Base-by-base conservation (phyloP, 2,888 invertebrate species). In the Pedicia rivosa region DNA sequence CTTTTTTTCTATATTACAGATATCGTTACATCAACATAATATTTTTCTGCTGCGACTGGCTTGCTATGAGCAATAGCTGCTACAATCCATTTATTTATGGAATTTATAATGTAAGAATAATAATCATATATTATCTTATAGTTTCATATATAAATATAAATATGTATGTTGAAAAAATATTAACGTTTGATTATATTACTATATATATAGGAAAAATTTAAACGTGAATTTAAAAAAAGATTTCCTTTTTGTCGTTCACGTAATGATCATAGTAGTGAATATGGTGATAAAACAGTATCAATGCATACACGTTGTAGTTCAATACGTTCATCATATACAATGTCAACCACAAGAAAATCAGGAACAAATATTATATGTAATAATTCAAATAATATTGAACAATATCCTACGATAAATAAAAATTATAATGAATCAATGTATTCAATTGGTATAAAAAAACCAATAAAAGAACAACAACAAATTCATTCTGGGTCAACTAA, bases 81-180 rank as follows among this genome's bases (percentile, higher is more conserved):
- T 82, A 81, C 56, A 88, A 88, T 57, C 87, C 87, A 0, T 86
- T 88, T 54, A 86, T 88, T 49, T 88, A 88, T 52, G 86, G 84
- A 24, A 79, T 87, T 47, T 83, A 84, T 51, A 87, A 87, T 54
- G 87, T 87, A 63, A 80, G 75, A 70, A 47, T 13, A n/a, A n/a
- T n/a, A n/a, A n/a, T 10, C 12, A n/a, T 13, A 28, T 29, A 17
- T 17, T 15, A 16, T 13, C 13, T 14, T 28, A 38, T 19, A 27
- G 12, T 29, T 17, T 24, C 8, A 14, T 29, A n/a, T n/a, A n/a
- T n/a, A n/a, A n/a, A n/a, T n/a, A n/a, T n/a, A n/a, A n/a, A n/a
- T n/a, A n/a, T n/a, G n/a, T n/a, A n/a, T n/a, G n/a, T 43, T 43
- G 17, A 25, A 37, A 24, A 10, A 9, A 26, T 19, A 20, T 40